Conservation (phyloP, 2,888 invertebrate genomes). For the Drosophila mettleri region DNA sequence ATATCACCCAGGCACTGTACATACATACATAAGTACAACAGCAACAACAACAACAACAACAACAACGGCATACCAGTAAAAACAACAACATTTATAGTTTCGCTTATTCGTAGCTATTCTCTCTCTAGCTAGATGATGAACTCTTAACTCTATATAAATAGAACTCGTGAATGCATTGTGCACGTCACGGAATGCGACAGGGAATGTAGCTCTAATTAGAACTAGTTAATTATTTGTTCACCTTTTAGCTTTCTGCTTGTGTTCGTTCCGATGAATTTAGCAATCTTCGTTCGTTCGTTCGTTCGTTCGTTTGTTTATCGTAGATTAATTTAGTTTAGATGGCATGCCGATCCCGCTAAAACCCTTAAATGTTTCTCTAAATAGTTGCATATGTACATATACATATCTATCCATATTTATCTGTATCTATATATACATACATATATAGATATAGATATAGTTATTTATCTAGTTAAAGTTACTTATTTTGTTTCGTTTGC, state of each 20-base stretch:
- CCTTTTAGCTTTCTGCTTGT: constrained; percentile 6
- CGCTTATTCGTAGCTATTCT: constrained; percentile 21
- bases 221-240: background rate
- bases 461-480: background rate
- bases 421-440: background rate
- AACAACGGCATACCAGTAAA: constrained; percentile 15
- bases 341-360: constrained; percentile 22
- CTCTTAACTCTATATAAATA: constrained; percentile 3
- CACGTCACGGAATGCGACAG: constrained; percentile 30
- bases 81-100: constrained; percentile 16
- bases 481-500: constrained; percentile 4
- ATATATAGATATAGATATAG: background rate
- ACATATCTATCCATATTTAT: no score
- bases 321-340: background rate
- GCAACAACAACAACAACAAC: constrained; percentile 1
- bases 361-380: background rate
- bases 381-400: constrained; percentile 11
- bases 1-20: constrained; percentile 8
- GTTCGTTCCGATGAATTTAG: no score
- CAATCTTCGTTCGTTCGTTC: constrained; percentile 2
- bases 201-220: constrained; percentile 10
- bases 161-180: constrained; percentile 13
- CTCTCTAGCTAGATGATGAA: background rate
- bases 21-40: constrained; percentile 30
- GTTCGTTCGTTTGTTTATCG: no score